Base-by-base conservation (phyloP, 2,113 vertebrate genomes). In the Carassius gibelio region DNA sequence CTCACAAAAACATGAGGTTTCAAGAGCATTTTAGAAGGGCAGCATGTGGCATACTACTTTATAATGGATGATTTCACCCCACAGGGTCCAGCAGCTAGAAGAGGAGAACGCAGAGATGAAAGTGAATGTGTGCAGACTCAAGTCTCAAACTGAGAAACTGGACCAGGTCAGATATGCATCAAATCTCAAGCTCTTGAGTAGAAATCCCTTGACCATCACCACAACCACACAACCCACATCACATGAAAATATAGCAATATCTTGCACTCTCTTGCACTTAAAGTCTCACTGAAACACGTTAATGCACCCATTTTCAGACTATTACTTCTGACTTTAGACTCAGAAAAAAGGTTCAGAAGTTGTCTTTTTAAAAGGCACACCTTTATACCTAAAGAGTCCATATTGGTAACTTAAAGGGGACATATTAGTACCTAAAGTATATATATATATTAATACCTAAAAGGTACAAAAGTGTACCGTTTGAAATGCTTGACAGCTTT, bases 61-160 rank as follows among this genome's bases (percentile, higher is more conserved):
- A n/a, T 61, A 82, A 82, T 36, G 45, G 19, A 71, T 8, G 62
- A 68, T 81, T 68, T 68, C 26, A 42, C 26, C 15, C 50, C 21
- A n/a, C 57, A 89, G 88, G 78, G 55, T 85, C 48, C 83, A 84
- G 14, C 85, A 86, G 57, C 64, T 88, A 26, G 76, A 81, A 64
- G 85, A 85, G 62, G 75, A 84, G 66, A 88, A 82, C 11, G 74
- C 68, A 2, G 83, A 82, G 62, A 85, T 87, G 84, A 84, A 89
- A 81, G 79, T 89, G 75, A 89, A 89, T 55, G 85, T 89, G n/a
- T 89, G 88, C 88, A 77, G 88, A 85, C 66, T 89, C 34, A 89
- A 89, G 48, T 89, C 88, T 52, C 88, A 89, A 59, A 89, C 88
- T 50, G 88, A 89, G 23, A 89, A 89, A 89, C 76, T 89, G 74